Evolutionary conservation across 2,888 invertebrate genomes (phyloP).

Genomic region (Drosophila sordidapex): DNA sequence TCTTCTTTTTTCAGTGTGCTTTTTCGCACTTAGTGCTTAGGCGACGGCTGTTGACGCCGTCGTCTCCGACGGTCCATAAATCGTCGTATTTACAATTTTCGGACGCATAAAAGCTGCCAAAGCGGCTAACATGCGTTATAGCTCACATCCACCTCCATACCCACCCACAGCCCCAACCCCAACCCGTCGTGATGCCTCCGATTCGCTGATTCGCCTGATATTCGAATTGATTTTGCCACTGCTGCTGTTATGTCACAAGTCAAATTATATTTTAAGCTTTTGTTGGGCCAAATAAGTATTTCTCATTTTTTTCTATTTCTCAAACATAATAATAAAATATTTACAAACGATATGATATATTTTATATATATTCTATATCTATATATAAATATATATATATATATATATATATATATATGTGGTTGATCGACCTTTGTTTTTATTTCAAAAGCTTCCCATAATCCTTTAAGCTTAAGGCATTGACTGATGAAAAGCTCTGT

Average conservation of each 20-base stretch:
- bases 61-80: conserved; percentile 52
- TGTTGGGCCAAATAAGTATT: neutral
- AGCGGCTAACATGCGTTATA: conserved; percentile 55
- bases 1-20: conserved; percentile 50
- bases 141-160: neutral
- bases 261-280: neutral
- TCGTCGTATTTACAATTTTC: conserved; percentile 68
- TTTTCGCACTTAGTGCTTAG: conserved; percentile 71
- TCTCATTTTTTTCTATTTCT: neutral
- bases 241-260: neutral
- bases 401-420: neutral
- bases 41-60: conserved; percentile 22
- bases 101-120: conserved; percentile 74
- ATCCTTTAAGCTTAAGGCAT: neutral
- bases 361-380: too few species aligned
- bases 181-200: neutral
- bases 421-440: neutral
- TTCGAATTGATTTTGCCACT: neutral
- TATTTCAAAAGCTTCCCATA: neutral
- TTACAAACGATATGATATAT: neutral
- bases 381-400: too few species aligned
- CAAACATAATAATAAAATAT: neutral
- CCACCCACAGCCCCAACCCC: neutral
- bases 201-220: neutral
- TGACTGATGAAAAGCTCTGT: conserved; percentile 9